phyloP scores from a whole-genome alignment of 2,113 vertebrate species.

The Toxotes jaculatrix region DNA sequence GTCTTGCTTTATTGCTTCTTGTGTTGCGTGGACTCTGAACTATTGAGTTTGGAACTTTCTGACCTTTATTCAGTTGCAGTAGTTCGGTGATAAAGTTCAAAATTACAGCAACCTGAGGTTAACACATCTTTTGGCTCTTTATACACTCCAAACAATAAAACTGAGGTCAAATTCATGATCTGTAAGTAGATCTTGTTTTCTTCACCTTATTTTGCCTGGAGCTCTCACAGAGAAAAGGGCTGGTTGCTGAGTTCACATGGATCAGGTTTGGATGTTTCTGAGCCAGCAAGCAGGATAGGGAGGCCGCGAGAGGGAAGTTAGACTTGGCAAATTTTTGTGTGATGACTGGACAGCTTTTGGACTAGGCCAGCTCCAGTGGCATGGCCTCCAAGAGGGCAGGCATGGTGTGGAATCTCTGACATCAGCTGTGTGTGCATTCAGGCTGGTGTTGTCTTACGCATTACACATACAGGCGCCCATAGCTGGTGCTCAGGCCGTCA shows the following conservation, averaged over 20 bases:
- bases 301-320: slow-evolving; percentile 31
- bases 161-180: slow-evolving; percentile 11
- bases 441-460: slow-evolving; percentile 62
- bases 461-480: slow-evolving; percentile 38
- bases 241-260: slow-evolving; percentile 28
- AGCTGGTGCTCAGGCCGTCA: slow-evolving; percentile 50
- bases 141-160: slow-evolving; percentile 25
- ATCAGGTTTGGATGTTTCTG: slow-evolving; percentile 52
- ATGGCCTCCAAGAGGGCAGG: slow-evolving; percentile 45
- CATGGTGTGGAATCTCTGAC: slow-evolving; percentile 72
- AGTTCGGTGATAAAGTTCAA: not conserved
- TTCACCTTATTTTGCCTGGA: slow-evolving; percentile 38
- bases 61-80: not conserved
- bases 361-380: slow-evolving; percentile 38
- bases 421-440: slow-evolving; percentile 65
- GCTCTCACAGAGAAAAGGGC: not conserved
- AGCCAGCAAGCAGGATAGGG: slow-evolving; percentile 40
- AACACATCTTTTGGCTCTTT: not conserved
- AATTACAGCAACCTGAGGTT: not conserved
- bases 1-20: not conserved
- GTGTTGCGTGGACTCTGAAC: not conserved
- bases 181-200: slow-evolving; percentile 42
- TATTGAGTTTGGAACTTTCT: not conserved
- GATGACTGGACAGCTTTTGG: slow-evolving; percentile 71
- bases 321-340: slow-evolving; percentile 71